A percentile compares a stretch with the other conserved stretches of the same genome.
Conservation (phyloP, 2,888 invertebrate genomes). For the Tenthredo notha region DNA sequence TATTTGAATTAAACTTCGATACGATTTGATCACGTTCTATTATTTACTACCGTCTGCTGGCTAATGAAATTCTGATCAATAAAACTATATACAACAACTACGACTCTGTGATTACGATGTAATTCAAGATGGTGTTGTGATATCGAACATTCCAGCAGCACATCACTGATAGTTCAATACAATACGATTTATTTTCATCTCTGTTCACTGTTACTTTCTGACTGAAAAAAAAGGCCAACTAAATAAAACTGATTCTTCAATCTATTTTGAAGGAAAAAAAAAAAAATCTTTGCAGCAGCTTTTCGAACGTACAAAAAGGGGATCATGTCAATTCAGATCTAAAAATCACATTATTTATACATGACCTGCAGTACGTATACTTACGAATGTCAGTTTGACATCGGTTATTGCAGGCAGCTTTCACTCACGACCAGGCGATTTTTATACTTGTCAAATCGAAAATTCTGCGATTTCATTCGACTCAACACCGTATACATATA, state of each 20-base stretch:
- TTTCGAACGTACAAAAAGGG: neutral
- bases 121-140: conserved; percentile 28
- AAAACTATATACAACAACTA: neutral
- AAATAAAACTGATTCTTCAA: neutral
- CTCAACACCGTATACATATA: neutral
- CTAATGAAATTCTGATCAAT: conserved; percentile 14
- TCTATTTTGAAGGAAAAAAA: neutral
- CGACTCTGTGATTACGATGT: conserved; percentile 1
- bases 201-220: neutral
- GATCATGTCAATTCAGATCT: conserved; percentile 1
- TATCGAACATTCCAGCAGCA: conserved; percentile 10
- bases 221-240: neutral
- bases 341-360: neutral
- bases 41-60: neutral
- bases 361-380: neutral
- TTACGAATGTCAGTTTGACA: neutral
- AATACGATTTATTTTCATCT: neutral
- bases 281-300: neutral
- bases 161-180: conserved; percentile 16
- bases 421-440: neutral
- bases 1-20: neutral
- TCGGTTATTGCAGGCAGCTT: neutral
- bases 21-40: neutral
- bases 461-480: neutral
- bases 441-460: neutral